phyloP scores from a whole-genome alignment of 2,888 invertebrate genomes.

The Pasiphila rectangulata region DNA sequence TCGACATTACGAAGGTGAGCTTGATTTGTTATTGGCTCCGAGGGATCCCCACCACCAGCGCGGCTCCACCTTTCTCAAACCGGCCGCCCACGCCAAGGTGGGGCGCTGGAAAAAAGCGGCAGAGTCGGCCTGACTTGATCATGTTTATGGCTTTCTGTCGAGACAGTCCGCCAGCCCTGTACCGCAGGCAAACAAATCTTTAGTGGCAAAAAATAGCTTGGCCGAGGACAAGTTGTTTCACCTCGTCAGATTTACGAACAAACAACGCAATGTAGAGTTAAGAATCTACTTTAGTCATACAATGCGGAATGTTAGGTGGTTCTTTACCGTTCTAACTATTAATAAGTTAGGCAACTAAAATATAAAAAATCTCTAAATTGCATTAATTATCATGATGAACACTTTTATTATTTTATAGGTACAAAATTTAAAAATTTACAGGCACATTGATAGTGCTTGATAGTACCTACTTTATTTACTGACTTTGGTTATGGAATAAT shows the following conservation, averaged over 20 bases:
- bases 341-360: background rate
- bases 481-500: too few species aligned
- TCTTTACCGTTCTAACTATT: background rate
- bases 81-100: slow-evolving; percentile 58
- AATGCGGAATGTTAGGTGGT: slow-evolving; percentile 35
- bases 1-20: slow-evolving; percentile 48
- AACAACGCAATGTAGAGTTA: slow-evolving; percentile 52
- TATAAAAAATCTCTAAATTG: too few species aligned
- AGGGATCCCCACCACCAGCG: slow-evolving; percentile 51
- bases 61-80: slow-evolving; percentile 44
- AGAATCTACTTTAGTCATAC: slow-evolving; percentile 45
- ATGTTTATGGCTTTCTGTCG: slow-evolving; percentile 79
- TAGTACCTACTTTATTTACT: too few species aligned
- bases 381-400: too few species aligned
- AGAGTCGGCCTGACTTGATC: slow-evolving; percentile 69
- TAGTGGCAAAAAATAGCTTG: slow-evolving; percentile 77
- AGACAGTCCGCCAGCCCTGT: slow-evolving; percentile 72
- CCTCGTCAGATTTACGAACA: slow-evolving; percentile 75
- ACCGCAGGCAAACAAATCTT: slow-evolving; percentile 76
- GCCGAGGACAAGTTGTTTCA: slow-evolving; percentile 76
- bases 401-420: too few species aligned
- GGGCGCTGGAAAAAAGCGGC: slow-evolving; percentile 73
- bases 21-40: slow-evolving; percentile 51
- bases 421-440: too few species aligned
- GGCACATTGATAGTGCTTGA: too few species aligned